phyloP scores from a whole-genome alignment of 2,797 vertebrate species.

The Xiphorhynchus erythropygius region DNA sequence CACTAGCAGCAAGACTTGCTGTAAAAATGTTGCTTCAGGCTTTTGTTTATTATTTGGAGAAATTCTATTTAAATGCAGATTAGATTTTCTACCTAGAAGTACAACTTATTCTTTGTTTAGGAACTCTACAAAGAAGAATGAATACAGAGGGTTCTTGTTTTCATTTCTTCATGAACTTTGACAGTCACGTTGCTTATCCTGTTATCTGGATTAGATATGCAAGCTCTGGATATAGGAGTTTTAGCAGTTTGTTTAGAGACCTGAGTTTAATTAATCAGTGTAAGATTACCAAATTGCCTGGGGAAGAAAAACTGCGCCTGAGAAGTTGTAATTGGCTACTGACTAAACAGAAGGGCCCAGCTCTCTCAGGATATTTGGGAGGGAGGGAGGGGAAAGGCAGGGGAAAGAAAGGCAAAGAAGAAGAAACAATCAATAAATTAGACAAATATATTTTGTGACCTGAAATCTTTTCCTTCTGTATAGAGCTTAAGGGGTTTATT shows the following conservation, averaged over 20 bases:
- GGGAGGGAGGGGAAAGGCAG: not conserved
- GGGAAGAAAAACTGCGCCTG: not conserved
- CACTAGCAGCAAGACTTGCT: slow-evolving; percentile 38
- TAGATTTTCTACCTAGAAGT: slow-evolving; percentile 72
- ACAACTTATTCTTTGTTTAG: slow-evolving; percentile 42
- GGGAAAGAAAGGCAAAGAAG: not conserved
- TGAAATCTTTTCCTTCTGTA: not conserved
- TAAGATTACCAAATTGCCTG: slow-evolving; percentile 10
- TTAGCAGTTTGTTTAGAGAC: slow-evolving; percentile 18
- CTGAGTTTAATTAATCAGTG: slow-evolving; percentile 37
- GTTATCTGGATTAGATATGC: slow-evolving; percentile 49
- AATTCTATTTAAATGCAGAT: slow-evolving; percentile 81
- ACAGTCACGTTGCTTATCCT: slow-evolving; percentile 10
- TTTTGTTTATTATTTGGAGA: slow-evolving; percentile 70
- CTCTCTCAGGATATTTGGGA: not conserved
- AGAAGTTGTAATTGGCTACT: slow-evolving; percentile 16
- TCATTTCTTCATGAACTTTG: slow-evolving; percentile 23
- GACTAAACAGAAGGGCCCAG: not conserved
- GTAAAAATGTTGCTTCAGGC: slow-evolving; percentile 63
- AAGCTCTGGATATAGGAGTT: not conserved
- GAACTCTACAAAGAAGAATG: slow-evolving; percentile 16
- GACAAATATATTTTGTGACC: not conserved
- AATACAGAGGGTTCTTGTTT: not conserved
- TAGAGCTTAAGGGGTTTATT: not conserved
- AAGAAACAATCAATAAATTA: not conserved